Base-by-base conservation (phyloP, 2,113 vertebrate genomes). In the Himantopus leucocephalus region DNA sequence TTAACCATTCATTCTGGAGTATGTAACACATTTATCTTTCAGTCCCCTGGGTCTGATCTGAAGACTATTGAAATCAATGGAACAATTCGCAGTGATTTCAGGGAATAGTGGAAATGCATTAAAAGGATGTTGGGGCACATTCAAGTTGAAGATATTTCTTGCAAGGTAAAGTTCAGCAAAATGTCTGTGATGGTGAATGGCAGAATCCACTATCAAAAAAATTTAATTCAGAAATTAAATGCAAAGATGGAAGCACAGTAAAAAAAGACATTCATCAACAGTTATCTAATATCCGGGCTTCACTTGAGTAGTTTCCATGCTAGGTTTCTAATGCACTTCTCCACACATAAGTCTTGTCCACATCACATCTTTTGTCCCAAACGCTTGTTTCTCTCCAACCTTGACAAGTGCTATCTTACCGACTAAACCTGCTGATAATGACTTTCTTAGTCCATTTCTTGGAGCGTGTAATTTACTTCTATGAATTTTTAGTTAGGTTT, bases 1-100 rank as follows among this genome's bases (percentile, higher is more conserved):
- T 63, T 21, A 50, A 27, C 45, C 62, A 32, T 83, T 77, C 59
- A 0, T 83, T 73, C 50, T 58, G 87, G 70, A 52, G 50, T 5
- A 21, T 59, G 64, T 16, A 47, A 43, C 39, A 15, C 71, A 43
- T 91, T 95, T 77, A 77, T 91, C 85, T 96, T 56, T 52, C 47
- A 5, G 32, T 14, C 91, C 47, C 89, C 15, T 1, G 37, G 45
- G 76, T n/a, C 73, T 77, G 52, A 48, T 71, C 34, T 30, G 7
- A 59, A 62, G 9, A 1, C 29, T 56, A 8, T 8, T 10, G 16
- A n/a, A 67, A 85, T 43, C 60, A 10, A 34, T 27, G 75, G 43
- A 80, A 75, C 8, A 6, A 41, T 35, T 55, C 15, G 0, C 3
- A 0, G n/a, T 0, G 12, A 37, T 93, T 59, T 7, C 59, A 50